Conservation (phyloP, 64 coral and sea anemone species). For the Astreopora myriophthalma region DNA sequence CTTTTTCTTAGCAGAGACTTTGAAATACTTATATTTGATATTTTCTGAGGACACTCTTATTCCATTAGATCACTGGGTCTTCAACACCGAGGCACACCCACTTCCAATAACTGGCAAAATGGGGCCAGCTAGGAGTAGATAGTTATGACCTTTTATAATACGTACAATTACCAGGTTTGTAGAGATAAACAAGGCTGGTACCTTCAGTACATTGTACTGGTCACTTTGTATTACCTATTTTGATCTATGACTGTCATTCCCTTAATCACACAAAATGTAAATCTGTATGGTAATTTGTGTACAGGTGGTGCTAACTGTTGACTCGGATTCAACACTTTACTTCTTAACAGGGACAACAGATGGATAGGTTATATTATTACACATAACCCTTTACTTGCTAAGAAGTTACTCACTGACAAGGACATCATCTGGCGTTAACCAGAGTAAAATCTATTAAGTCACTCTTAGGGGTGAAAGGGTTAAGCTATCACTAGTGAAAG, state of each 20-base stretch:
- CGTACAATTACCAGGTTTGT: background rate
- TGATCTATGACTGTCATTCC: background rate
- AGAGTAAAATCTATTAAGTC: too few relatives aligned
- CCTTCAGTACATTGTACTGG: background rate
- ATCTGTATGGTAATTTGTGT: background rate
- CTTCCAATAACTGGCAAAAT: slow-evolving; percentile 86
- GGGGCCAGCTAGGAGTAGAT: background rate
- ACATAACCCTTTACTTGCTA: too few relatives aligned
- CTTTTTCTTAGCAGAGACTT: slow-evolving; percentile 96
- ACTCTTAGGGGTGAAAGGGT: too few relatives aligned
- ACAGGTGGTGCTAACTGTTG: too few relatives aligned
- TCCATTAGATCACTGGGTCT: slow-evolving; percentile 91
- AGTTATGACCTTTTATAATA: background rate
- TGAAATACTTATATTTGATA: slow-evolving; percentile 97
- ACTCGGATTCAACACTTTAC: too few relatives aligned
- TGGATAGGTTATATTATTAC: too few relatives aligned
- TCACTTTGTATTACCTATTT: background rate
- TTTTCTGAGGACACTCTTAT: slow-evolving; percentile 95
- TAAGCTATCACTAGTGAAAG: background rate
- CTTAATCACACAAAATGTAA: background rate
- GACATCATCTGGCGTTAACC: too few relatives aligned
- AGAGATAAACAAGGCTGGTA: background rate
- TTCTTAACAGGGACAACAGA: too few relatives aligned
- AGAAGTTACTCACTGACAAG: too few relatives aligned
- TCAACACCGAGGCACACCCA: slow-evolving; percentile 96